Evolutionary conservation across 1,140 invertebrate genomes (phyloP), one percentile per base, ranked within the genome.

Genomic region (Nomia melanderi): DNA sequence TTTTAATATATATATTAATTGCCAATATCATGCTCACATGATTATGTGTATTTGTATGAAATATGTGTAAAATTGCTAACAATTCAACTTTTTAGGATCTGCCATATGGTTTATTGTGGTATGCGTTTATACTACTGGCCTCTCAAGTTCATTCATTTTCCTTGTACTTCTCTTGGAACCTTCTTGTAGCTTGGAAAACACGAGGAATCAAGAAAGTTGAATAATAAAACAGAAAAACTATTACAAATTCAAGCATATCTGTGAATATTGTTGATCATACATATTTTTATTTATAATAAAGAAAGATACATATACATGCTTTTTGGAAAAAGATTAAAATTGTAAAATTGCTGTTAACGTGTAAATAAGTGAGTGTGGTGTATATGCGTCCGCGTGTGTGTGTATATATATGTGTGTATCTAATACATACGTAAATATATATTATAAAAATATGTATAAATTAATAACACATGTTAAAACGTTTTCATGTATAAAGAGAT

Each of bases 101-200:
- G 87, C 98, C 98, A 0, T 97, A 98, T 90, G 97, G 97, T 36
- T 92, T 99, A 25, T 93, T 99, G 71, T 99, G 98, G 98, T 98
- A 98, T 90, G 96, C 95, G 59, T 99, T 99, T 92, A 95, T 99
- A 63, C 90, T 97, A 25, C 89, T 98, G 2, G 97, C 97, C 23
- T 93, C 97, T 33, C 98, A 99, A 93, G 95, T 99, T 57, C 98
- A 99, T 91, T 93, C 94, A 36, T 98, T 99, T 91, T 97, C 97
- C 59, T 90, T 99, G 14, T 96, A 96, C 89, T 99, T 99, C 92
- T 95, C 97, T 1, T 96, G 94, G 91, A 97, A 97, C 90, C 93
- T 99, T 53, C 93, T 98, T 53, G 94, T 94, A 73, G 97, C 97
- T 29, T 99, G 98, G 98, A 96, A 95, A 92, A 93, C 96, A 12